Evolutionary conservation across 2,797 vertebrate genomes (phyloP).

Genomic region (Coracias cyanogaster): DNA sequence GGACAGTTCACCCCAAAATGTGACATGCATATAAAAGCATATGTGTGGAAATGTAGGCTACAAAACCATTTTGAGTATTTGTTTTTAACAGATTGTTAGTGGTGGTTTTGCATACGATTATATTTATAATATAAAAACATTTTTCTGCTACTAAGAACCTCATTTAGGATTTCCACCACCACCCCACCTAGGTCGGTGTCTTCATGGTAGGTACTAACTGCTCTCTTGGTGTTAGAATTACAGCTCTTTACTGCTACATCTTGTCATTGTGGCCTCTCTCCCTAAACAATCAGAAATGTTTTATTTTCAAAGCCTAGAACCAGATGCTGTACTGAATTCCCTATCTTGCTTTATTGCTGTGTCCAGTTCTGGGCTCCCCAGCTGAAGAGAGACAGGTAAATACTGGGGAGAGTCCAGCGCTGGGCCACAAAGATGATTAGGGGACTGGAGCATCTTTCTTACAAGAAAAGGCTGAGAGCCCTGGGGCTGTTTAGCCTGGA

Average conservation of each 20-base stretch:
- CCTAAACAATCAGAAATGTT: not conserved
- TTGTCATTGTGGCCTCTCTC: not conserved
- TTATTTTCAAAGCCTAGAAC: not conserved
- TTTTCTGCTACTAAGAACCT: not conserved
- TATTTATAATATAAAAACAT: not conserved
- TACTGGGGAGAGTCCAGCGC: no score
- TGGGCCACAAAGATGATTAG: no score
- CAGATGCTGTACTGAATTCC: not conserved
- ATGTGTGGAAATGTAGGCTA: not conserved
- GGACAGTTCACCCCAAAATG: not conserved
- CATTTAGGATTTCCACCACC: not conserved
- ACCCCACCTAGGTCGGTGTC: accelerated
- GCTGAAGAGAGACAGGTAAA: no score
- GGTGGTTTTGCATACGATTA: not conserved
- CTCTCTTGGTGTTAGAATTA: not conserved
- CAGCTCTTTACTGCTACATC: not conserved
- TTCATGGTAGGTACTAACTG: not conserved
- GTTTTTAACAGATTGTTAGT: not conserved
- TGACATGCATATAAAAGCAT: accelerated
- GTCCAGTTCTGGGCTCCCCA: no score
- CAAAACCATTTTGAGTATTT: not conserved
- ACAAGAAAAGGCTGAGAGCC: no score
- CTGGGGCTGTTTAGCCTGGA: no score
- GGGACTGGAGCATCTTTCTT: no score
- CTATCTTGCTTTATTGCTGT: not conserved